Conservation (phyloP, 2,888 invertebrate species). For the Conchocele bisecta region DNA sequence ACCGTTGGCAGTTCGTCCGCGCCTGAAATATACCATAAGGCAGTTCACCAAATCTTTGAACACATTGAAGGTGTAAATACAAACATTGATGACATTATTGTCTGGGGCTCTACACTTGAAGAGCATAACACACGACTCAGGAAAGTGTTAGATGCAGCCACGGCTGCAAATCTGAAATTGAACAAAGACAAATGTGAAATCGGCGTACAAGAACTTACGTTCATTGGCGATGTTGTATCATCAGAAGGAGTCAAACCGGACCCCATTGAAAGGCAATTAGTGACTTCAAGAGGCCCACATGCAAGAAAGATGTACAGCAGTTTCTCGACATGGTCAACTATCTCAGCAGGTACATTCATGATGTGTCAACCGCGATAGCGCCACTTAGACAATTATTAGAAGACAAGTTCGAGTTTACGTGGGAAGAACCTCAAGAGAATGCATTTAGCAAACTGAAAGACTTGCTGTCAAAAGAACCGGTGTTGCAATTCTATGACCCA, state of each 20-base stretch:
- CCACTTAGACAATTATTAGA: no score
- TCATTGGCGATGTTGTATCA: slow-evolving; percentile 25
- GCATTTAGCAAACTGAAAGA: slow-evolving; percentile 18
- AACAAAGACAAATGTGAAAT: slow-evolving; percentile 31
- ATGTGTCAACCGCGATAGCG: no score
- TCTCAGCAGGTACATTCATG: slow-evolving; percentile 8
- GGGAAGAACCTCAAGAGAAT: slow-evolving; percentile 18
- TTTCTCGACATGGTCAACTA: slow-evolving; percentile 31
- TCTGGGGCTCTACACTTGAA: slow-evolving; percentile 36
- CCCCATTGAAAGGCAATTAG: slow-evolving; percentile 9
- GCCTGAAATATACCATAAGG: slow-evolving; percentile 29
- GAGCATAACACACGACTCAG: slow-evolving; percentile 33
- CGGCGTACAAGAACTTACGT: slow-evolving; percentile 26
- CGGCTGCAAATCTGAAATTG: slow-evolving; percentile 32
- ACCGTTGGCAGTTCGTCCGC: slow-evolving; percentile 51
- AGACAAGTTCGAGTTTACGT: slow-evolving; percentile 13
- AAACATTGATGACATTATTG: slow-evolving; percentile 34
- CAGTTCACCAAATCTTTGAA: slow-evolving; percentile 12
- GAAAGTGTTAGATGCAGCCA: slow-evolving; percentile 22
- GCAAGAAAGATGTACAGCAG: slow-evolving; percentile 21
- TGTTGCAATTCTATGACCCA: slow-evolving; percentile 37
- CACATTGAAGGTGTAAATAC: slow-evolving; percentile 13
- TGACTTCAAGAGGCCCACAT: slow-evolving; percentile 11
- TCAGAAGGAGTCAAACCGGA: slow-evolving; percentile 33
- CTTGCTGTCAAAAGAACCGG: neutral